These are phyloP conservation scores for Eudyptes chrysolophus DNA, from an alignment of 2,113 vertebrate species.

Conservation along the genomic window DNA sequence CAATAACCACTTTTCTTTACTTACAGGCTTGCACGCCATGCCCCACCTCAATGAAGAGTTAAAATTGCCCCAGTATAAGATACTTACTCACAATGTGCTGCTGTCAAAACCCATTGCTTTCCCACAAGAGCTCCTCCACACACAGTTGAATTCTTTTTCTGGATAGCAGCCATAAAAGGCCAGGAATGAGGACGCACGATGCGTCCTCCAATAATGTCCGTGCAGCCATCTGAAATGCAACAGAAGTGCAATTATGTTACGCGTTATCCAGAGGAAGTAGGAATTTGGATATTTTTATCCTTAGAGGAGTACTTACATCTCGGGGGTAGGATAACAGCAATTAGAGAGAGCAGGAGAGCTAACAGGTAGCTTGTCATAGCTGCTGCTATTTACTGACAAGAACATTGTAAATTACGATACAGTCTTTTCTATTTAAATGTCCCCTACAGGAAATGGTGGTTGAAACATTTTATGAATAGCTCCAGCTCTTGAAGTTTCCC, in stretches of 20 bases:
- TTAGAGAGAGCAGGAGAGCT: neutral
- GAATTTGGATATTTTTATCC: neutral
- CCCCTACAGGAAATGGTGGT: neutral
- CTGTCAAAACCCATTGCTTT: neutral
- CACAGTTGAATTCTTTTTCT: fast-evolving
- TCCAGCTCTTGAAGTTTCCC: neutral
- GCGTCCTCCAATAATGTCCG: fast-evolving
- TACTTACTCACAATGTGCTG: neutral
- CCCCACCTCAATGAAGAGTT: neutral
- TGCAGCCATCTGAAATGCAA: neutral
- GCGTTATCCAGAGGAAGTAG: neutral
- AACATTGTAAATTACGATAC: neutral
- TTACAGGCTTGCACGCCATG: neutral
- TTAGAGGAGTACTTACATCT: neutral
- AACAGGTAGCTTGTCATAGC: neutral
- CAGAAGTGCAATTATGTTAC: neutral
- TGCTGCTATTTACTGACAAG: neutral
- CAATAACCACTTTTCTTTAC: neutral
- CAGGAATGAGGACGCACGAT: neutral
- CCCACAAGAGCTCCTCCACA: neutral
- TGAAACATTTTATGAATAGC: neutral
- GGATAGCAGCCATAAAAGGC: neutral
- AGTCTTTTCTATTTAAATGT: neutral
- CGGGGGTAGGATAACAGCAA: neutral
- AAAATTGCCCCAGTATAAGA: neutral